These are phyloP conservation scores for Zaprionus africanus DNA, from an alignment of 1,140 invertebrate genomes.

Conservation along the genomic window DNA sequence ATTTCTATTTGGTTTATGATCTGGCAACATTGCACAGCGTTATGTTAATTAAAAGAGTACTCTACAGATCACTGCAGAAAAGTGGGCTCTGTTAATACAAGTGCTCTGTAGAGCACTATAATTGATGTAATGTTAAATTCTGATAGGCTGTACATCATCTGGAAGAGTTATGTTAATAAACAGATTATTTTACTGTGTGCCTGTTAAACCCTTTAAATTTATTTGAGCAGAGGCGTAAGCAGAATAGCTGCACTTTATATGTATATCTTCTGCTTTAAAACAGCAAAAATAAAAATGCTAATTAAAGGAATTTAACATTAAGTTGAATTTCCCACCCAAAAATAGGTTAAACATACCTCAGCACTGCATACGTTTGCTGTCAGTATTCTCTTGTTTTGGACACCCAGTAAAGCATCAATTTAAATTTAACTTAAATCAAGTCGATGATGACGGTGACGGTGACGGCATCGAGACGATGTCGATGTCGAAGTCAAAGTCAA, in stretches of 20 bases:
- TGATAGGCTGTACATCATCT: background rate
- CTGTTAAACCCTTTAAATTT: too few relatives aligned
- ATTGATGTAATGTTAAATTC: too few relatives aligned
- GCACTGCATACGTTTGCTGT: slow-evolving; percentile 14
- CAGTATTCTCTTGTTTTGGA: slow-evolving; percentile 26
- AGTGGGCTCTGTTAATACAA: too few relatives aligned
- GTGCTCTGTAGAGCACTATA: too few relatives aligned
- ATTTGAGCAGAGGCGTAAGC: too few relatives aligned
- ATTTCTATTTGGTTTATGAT: background rate
- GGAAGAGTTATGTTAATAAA: background rate
- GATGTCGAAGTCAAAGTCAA: slow-evolving; percentile 38
- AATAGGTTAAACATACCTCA: background rate
- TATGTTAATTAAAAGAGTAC: background rate
- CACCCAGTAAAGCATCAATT: slow-evolving; percentile 45
- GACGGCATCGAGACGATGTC: slow-evolving; percentile 13
- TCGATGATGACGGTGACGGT: slow-evolving; percentile 22
- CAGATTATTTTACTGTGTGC: background rate
- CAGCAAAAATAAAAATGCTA: background rate
- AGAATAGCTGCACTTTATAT: too few relatives aligned
- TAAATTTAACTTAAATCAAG: slow-evolving; percentile 40
- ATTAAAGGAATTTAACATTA: background rate
- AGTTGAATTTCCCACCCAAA: background rate
- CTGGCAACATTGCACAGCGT: background rate
- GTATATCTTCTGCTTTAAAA: background rate
- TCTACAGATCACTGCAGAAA: too few relatives aligned